Evolutionary conservation across 2,888 invertebrate genomes (phyloP), one percentile per base, ranked within the genome.

Genomic region (Caenorhabditis afra): DNA sequence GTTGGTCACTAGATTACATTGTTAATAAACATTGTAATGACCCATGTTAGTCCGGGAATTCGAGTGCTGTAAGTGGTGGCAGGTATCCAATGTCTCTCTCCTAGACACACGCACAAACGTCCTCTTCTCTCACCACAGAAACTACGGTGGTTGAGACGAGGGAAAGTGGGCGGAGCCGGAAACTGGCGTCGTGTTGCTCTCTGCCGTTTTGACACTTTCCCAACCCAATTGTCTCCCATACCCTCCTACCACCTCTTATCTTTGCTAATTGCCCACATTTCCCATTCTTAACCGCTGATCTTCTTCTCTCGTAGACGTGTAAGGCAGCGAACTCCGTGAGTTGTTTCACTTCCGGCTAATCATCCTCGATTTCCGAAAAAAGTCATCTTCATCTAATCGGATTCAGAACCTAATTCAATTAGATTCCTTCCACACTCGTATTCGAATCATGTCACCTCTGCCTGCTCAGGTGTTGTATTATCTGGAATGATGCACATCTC

Each of bases 291-390:
- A 3, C 18, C 7, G 7, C 18, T 16, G 16, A 16, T 47, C n/a
- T 1, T 16, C 16, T 47, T 47, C 18, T 49, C 20, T 49, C 12
- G 3, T 49, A 23, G 49, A 73, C 73, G 73, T 73, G 73, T 64
- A 37, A 39, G 57, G 58, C 55, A 14, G 16, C 57, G 73, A 73
- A 73, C 73, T 73, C 73, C 73, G 73, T 73, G 73, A 73, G 64
- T 73, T 73, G 73, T 73, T 73, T 73, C 73, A 73, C 58, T 73
- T 73, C 73, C 73, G 64, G 50, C 57, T 16, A 64, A 73, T 64
- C 55, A 73, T 58, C 44, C n/a, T n/a, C 50, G 57, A 73, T 65
- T 73, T 73, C 64, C 73, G 64, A 73, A 73, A n/a, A 71, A 73
- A 64, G 64, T 62, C 58, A 22, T 49, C 49, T 64, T 23, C 29